These are phyloP conservation scores for Myioborus melanocephalus DNA, from an alignment of 2,797 vertebrate genomes.

Conservation along the genomic window DNA sequence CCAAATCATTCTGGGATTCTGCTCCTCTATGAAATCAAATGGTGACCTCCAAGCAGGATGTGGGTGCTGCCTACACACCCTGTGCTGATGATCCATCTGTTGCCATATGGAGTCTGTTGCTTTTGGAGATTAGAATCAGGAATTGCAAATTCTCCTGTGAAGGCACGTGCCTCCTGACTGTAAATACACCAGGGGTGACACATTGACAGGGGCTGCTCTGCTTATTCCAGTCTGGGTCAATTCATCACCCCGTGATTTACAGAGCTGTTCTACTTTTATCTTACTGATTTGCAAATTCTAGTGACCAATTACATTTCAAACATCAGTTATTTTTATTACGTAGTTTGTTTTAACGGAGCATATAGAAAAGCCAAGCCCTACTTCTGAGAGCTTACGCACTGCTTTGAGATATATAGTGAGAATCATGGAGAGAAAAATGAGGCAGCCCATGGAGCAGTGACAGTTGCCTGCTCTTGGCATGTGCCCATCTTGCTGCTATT, in stretches of 20 bases:
- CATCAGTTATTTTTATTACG: constrained; percentile 57
- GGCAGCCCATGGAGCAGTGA: background rate
- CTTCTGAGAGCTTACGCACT: background rate
- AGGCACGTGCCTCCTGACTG: background rate
- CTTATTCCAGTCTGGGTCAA: background rate
- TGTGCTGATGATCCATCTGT: background rate
- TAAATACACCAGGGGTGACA: background rate
- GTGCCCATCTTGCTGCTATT: background rate
- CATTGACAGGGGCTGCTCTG: constrained; percentile 24
- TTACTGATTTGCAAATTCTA: constrained; percentile 57
- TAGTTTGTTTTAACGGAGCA: constrained; percentile 19
- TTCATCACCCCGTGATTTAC: constrained; percentile 36
- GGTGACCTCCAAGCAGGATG: background rate
- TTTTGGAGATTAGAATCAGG: background rate
- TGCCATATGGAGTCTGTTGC: background rate
- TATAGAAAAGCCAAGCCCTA: background rate
- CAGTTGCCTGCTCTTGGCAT: background rate
- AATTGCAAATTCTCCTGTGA: background rate
- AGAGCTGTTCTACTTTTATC: constrained; percentile 35
- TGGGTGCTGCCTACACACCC: background rate
- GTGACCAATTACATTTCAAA: constrained; percentile 55
- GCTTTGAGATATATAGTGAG: background rate
- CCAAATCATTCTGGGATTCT: background rate
- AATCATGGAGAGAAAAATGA: background rate
- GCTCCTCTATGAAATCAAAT: background rate